A percentile compares a stretch with the other conserved stretches of the same genome.
Evolutionary conservation across 2,113 vertebrate genomes (phyloP).

Genomic region (Mesitornis unicolor): DNA sequence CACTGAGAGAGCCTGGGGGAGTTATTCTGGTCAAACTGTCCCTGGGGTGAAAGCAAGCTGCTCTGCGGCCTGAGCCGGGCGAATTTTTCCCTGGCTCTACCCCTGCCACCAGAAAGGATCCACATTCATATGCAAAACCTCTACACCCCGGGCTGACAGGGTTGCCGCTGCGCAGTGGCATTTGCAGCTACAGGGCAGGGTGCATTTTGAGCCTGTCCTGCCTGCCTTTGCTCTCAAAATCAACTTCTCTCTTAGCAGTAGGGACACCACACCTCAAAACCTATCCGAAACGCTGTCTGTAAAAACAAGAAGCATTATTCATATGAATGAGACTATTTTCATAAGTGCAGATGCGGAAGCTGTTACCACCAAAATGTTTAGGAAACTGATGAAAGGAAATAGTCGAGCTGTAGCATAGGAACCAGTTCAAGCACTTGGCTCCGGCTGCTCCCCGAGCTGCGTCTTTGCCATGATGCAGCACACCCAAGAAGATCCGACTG

Average conservation of each 20-base stretch:
- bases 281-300: not conserved
- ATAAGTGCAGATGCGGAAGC: slow-evolving; percentile 61
- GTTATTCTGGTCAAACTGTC: not conserved
- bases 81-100: not conserved
- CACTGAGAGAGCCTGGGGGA: not conserved
- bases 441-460: not conserved
- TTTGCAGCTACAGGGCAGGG: not conserved
- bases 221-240: not conserved
- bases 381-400: slow-evolving; percentile 58
- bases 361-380: slow-evolving; percentile 34
- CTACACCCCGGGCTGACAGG: not conserved
- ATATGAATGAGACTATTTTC: slow-evolving; percentile 55
- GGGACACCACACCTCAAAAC: slow-evolving; percentile 3
- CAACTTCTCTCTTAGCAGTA: not conserved
- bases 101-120: not conserved
- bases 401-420: not conserved
- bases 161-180: not conserved
- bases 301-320: not conserved
- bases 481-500: slow-evolving; percentile 13
- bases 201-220: not conserved
- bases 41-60: not conserved
- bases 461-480: slow-evolving; percentile 54
- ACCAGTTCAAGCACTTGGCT: not conserved
- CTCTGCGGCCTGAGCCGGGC: not conserved
- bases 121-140: slow-evolving; percentile 38